Evolutionary conservation across 2,888 invertebrate genomes (phyloP), one percentile per base, ranked within the genome.

Genomic region (Lathronympha strigana): DNA sequence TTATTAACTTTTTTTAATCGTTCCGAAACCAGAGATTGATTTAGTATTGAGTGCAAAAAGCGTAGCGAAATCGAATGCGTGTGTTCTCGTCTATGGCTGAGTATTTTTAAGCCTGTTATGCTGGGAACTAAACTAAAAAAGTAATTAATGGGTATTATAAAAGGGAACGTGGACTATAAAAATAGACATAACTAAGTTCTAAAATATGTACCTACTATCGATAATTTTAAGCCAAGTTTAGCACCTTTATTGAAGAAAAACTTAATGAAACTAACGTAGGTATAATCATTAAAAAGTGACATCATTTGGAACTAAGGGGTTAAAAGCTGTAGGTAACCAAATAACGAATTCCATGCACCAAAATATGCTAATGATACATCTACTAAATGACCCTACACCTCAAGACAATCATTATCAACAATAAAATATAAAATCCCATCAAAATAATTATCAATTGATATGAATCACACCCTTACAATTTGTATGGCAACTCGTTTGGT

Each of bases 51-150:
- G 72, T 75, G 78, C 79, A 83, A 86, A 84, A 84, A 87, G 83
- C 85, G 85, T 85, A 69, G 76, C 83, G 72, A 84, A 87, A 72
- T 72, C 63, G 62, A 51, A 61, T 78, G 82, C 79, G 80, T 80
- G 78, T 78, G 78, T 66, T 77, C 73, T 79, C 77, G 75, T 75
- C 73, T 82, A 76, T 81, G 49, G 33, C 15, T 54, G 25, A n/a
- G 40, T 19, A 15, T 31, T 38, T 25, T 19, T 50, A 61, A 38
- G 50, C 38, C 60, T 38, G 49, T 43, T 38, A 19, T 40, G 43
- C 50, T 58, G 51, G 51, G 15, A 53, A 60, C 51, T 45, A n/a
- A n/a, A 60, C 53, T 64, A 49, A 66, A 66, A 66, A 49, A 53
- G 38, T 40, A 38, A 40, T 63, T 63, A 61, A 66, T 51, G 15